Conservation (phyloP, 2,888 invertebrate genomes). For the Folsomia candida region DNA sequence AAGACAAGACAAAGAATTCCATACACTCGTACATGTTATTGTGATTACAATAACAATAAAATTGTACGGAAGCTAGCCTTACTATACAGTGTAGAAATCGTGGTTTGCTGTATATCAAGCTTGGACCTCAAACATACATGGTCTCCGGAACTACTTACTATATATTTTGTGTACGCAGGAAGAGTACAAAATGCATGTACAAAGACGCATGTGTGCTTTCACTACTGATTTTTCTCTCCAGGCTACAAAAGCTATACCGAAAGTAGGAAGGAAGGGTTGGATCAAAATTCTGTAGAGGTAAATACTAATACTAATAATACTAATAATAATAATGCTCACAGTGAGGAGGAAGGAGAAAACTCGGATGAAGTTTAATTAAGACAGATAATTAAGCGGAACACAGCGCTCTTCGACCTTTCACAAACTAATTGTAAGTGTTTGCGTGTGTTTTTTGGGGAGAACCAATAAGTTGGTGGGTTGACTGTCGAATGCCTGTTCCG, state of each 20-base stretch:
- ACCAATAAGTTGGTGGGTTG: neutral
- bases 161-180: neutral
- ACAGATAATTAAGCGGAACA: neutral
- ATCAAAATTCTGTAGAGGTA: neutral
- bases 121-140: neutral
- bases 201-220: no score
- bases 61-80: neutral
- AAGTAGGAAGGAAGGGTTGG: neutral
- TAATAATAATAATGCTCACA: no score
- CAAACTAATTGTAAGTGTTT: neutral
- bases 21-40: no score
- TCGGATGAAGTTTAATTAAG: neutral
- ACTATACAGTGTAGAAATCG: neutral
- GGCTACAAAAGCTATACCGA: neutral
- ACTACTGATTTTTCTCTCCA: neutral
- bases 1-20: neutral
- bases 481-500: no score
- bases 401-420: neutral
- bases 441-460: neutral
- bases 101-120: neutral
- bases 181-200: neutral
- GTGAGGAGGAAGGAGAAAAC: neutral
- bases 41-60: conserved; percentile 12
- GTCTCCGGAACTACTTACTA: neutral
- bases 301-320: no score